Conservation (phyloP, 2,797 vertebrate genomes). For the Enteromius trimaculatus region DNA sequence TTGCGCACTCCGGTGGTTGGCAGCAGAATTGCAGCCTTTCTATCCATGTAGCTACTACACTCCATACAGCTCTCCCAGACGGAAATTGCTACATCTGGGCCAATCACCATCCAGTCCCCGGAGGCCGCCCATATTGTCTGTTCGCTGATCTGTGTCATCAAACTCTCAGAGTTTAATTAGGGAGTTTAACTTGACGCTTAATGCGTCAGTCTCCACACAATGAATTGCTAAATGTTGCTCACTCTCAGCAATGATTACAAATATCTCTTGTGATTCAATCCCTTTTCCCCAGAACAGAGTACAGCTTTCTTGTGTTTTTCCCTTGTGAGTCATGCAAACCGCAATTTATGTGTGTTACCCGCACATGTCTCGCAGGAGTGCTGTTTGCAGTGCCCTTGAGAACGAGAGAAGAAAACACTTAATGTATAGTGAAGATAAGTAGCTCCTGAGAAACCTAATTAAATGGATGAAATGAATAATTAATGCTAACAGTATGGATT, state of each 20-base stretch:
- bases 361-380: constrained; percentile 61
- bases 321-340: constrained; percentile 9
- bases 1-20: constrained; percentile 70
- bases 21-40: constrained; percentile 58
- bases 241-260: constrained; percentile 39
- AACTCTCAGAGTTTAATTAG: constrained; percentile 58
- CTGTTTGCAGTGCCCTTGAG: constrained; percentile 68
- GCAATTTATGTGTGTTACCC: constrained; percentile 47
- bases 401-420: constrained; percentile 59
- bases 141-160: constrained; percentile 55
- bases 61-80: constrained; percentile 60
- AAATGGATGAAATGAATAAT: constrained; percentile 72
- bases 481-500: constrained; percentile 65
- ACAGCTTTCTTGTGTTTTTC: constrained; percentile 15
- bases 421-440: constrained; percentile 61
- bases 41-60: constrained; percentile 49
- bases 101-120: constrained; percentile 61
- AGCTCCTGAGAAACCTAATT: constrained; percentile 66
- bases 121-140: constrained; percentile 50
- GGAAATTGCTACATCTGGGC: constrained; percentile 62
- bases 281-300: neutral
- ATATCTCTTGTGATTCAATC: constrained; percentile 17
- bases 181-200: constrained; percentile 38
- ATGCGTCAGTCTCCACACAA: constrained; percentile 34
- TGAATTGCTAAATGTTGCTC: constrained; percentile 39